Evolutionary conservation across 2,113 vertebrate species (phyloP).

Genomic region (Alectura lathami): DNA sequence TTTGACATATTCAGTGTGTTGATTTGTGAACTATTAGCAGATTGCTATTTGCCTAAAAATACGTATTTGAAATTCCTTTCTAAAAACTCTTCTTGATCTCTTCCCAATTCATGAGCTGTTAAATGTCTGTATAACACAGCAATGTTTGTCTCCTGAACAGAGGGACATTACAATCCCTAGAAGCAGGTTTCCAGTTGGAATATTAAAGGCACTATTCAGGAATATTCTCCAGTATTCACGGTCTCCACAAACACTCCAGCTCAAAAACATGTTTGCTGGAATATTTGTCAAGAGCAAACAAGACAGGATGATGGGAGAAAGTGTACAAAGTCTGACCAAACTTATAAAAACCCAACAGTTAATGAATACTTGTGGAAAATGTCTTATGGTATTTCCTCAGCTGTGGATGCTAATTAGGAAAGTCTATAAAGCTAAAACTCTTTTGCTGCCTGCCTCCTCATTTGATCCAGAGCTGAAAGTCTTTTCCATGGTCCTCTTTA

Average conservation of each 20-base stretch:
- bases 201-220: constrained; percentile 46
- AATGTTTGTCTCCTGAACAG: not conserved
- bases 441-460: not conserved
- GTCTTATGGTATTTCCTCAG: not conserved
- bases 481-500: not conserved
- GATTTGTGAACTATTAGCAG: constrained; percentile 54
- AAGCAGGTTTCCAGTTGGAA: not conserved
- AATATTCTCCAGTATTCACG: not conserved
- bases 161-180: not conserved
- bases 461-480: not conserved
- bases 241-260: not conserved
- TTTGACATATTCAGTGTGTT: not conserved
- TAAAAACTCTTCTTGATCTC: constrained; percentile 33
- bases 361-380: constrained; percentile 51
- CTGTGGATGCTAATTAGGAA: not conserved
- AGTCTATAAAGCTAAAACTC: not conserved
- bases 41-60: constrained; percentile 46
- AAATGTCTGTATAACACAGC: not conserved
- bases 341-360: constrained; percentile 21
- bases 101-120: constrained; percentile 8
- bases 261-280: constrained; percentile 22
- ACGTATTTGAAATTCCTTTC: constrained; percentile 44
- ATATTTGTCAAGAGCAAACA: constrained; percentile 53
- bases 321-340: constrained; percentile 17
- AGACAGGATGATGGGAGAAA: not conserved